Evolutionary conservation across 2,797 vertebrate species (phyloP).

Genomic region (Furcifer pardalis): DNA sequence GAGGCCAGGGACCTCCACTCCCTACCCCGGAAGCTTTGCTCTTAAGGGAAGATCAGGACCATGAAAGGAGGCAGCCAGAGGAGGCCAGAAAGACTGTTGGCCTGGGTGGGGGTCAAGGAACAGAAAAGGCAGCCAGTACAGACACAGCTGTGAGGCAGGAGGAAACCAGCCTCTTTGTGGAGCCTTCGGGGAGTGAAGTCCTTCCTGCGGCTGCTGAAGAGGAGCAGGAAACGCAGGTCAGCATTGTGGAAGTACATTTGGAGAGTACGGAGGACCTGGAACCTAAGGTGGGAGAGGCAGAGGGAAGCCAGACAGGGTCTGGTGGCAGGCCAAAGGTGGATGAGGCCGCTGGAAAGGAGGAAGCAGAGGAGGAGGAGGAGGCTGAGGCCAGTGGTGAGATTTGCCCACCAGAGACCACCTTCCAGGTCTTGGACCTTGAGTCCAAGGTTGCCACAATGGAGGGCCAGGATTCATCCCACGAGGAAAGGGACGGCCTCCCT

Average conservation of each 20-base stretch:
- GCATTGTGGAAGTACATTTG: not conserved
- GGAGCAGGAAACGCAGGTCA: conserved; percentile 3
- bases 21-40: conserved; percentile 23
- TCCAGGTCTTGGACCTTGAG: conserved; percentile 19
- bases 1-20: conserved; percentile 40
- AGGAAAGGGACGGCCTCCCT: not conserved
- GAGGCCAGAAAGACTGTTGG: not conserved
- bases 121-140: conserved; percentile 31
- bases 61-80: not conserved
- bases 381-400: accelerated
- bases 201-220: not conserved
- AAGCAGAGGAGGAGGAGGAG: conserved; percentile 1
- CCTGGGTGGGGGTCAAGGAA: conserved; percentile 7
- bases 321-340: conserved; percentile 3
- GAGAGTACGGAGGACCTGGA: not conserved
- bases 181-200: not conserved
- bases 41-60: conserved; percentile 16
- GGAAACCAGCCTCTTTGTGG: not conserved
- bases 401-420: not conserved
- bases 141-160: conserved; percentile 49
- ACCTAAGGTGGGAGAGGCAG: conserved; percentile 2
- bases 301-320: conserved; percentile 2
- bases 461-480: not conserved
- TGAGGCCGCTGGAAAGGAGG: not conserved
- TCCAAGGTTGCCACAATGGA: conserved; percentile 19